Evolutionary conservation across 2,888 invertebrate genomes (phyloP), one percentile per base, ranked within the genome.

Genomic region (Agonopterix arenella): DNA sequence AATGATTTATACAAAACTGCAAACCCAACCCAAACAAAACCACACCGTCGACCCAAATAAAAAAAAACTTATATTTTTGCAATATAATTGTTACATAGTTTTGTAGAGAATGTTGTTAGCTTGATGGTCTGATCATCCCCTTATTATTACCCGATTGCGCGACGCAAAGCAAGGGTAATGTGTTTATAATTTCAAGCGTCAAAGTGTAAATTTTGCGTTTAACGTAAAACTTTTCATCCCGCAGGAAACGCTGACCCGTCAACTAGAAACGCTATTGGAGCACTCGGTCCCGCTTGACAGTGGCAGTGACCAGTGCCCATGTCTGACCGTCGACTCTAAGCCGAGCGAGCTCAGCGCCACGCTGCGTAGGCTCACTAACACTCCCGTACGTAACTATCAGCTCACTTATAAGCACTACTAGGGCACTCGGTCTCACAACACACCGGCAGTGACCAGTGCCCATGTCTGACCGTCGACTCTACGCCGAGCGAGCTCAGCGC

Each of bases 261-360:
- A 94, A 57, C 73, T 96, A 53, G 84, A 90, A 51, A 91, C 92
- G 0, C 91, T 94, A 16, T 76, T 95, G n/a, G 82, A 92, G 13
- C 85, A 92, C 64, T 92, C 93, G 0, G 64, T 77, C 1, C 73
- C 84, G 46, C 72, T 70, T 0, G 52, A 64, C 67, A 37, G 11
- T 1, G 3, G 55, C 1, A 74, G 70, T 4, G 76, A 70, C 0
- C 59, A 62, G 76, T 91, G 55, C 54, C 89, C 61, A 55, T 90
- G 61, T 59, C 78, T 60, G 70, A 81, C n/a, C 55, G 76, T 68
- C 52, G 48, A 49, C 44, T 57, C 53, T 47, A 66, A 45, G 56
- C 77, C 61, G 73, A 80, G n/a, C 57, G 89, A 47, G 63, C 74
- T 82, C 0, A 59, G 62, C 36, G 57, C 53, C 1, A 88, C 92